Conservation (phyloP, 1,140 invertebrate genomes). For the Centruroides vittatus region DNA sequence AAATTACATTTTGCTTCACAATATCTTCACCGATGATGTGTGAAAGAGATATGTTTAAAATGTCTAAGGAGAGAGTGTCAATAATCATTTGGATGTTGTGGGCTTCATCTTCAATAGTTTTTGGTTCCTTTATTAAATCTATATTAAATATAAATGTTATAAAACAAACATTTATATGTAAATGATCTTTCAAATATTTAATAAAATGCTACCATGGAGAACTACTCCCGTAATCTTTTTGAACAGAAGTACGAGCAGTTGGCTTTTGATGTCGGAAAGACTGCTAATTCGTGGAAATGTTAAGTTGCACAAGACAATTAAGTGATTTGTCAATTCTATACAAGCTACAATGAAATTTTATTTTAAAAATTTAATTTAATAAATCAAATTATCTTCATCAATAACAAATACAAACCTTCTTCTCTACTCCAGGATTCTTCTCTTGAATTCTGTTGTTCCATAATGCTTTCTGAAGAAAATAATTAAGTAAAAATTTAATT, state of each 20-base stretch:
- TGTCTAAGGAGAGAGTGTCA: constrained; percentile 11
- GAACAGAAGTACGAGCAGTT: constrained; percentile 1
- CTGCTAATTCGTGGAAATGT: background rate
- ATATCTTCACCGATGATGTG: constrained; percentile 14
- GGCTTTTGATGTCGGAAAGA: constrained; percentile 2
- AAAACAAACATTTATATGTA: background rate
- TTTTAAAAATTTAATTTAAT: background rate
- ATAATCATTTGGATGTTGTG: constrained; percentile 14
- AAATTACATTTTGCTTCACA: constrained; percentile 3
- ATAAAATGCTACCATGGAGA: background rate
- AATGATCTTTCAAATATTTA: background rate
- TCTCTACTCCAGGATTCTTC: too few relatives aligned
- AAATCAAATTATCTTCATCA: too few relatives aligned
- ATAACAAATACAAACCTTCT: too few relatives aligned
- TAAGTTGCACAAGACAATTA: background rate
- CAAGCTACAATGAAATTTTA: constrained; percentile 2
- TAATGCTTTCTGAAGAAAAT: too few relatives aligned
- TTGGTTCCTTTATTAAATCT: constrained; percentile 1
- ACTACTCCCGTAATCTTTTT: constrained; percentile 1
- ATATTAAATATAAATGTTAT: background rate
- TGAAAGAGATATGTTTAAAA: constrained; percentile 11
- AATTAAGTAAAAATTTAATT: too few relatives aligned
- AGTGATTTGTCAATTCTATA: background rate
- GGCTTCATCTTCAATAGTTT: constrained; percentile 4
- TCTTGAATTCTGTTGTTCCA: too few relatives aligned